Base-by-base conservation (phyloP, 23 tunicate species). In the Oikopleura vanhoeffeni region DNA sequence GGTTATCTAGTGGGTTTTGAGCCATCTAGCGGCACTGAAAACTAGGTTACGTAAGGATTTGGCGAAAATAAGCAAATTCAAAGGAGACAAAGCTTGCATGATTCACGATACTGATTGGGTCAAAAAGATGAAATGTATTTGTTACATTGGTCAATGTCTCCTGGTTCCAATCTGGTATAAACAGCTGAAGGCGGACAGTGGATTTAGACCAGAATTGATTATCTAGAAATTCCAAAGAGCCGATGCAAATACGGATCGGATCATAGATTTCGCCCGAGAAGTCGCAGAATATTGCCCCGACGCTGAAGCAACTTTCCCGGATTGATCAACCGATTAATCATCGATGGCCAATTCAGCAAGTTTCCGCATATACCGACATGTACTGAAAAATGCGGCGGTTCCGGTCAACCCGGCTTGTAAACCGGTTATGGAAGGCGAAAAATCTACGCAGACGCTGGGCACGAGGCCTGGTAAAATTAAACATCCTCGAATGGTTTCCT, bases 1-100 rank as follows among this genome's bases (percentile, higher is more conserved):
- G 79, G n/a, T 71, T 71, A 30, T 71, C 38, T 18, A n/a, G n/a
- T 71, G 79, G 27, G 79, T 38, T 71, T 71, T 71, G 79, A 71
- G 35, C 79, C 79, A 18, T 18, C 34, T 13, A 71, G 34, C 35
- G 79, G 79, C 79, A 13, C 79, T 71, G 79, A 71, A 71, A 32
- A 71, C 24, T 49, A 49, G 64, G 64, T 49, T 49, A 8, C 24
- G 64, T 49, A 13, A 49, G 24, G 24, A 8, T 49, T 49, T 13
- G 64, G 64, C n/a, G 79, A 18, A 13, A 3, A 28, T 18, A 71
- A 30, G 32, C 79, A 38, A 71, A 18, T 71, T 4, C 79, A 2
- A 33, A 38, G 2, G 3, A 38, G 32, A 33, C 79, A 33, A 38
- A 71, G 79, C 32, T 28, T 71, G 79, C 35, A 18, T 38, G 36